Percentiles rank a stretch among this genome's conserved stretches.
Evolutionary conservation across 2,797 vertebrate genomes (phyloP).

Genomic region (Notoglanidium macrostoma): DNA sequence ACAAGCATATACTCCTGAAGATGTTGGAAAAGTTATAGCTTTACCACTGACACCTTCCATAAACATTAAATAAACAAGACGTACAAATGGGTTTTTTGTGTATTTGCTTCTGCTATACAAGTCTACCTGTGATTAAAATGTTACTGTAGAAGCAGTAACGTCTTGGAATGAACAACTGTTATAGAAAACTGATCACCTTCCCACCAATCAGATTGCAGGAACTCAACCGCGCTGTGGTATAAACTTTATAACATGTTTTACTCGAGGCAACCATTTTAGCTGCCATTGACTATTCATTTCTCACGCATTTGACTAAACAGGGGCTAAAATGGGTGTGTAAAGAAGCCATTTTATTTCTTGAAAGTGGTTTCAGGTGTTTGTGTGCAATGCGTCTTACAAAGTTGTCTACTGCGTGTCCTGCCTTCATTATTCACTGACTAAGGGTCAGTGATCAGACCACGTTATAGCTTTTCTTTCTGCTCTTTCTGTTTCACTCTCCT

Average conservation of each 20-base stretch:
- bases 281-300: neutral
- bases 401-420: neutral
- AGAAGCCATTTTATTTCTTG: neutral
- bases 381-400: neutral
- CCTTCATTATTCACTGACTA: neutral
- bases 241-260: neutral
- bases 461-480: conserved; percentile 3
- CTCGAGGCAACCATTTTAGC: neutral
- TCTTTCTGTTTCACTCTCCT: conserved; percentile 24
- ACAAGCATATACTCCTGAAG: neutral
- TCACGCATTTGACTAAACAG: neutral
- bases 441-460: neutral
- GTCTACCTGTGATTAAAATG: neutral
- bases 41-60: neutral
- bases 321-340: neutral
- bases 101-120: neutral
- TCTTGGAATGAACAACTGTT: neutral
- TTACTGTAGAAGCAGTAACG: neutral
- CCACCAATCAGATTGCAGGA: neutral
- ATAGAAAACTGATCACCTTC: neutral
- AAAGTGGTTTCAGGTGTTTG: neutral
- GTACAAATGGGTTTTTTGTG: neutral
- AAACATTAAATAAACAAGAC: neutral
- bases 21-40: neutral
- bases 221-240: neutral